Evolutionary conservation across 2,113 vertebrate genomes (phyloP).

Genomic region (Chionomys nivalis): DNA sequence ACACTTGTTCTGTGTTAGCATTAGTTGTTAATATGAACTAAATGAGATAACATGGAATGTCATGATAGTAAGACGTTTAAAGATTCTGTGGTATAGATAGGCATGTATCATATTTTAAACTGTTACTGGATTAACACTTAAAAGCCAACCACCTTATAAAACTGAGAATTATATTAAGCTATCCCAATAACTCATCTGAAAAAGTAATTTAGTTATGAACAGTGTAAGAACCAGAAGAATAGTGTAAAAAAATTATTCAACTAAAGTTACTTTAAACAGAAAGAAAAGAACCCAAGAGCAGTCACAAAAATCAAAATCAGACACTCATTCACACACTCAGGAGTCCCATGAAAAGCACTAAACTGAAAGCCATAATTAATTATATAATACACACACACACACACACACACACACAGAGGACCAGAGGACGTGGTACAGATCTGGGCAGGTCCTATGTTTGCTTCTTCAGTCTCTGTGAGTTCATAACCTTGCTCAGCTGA

Average conservation of each 20-base stretch:
- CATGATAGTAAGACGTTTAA: neutral
- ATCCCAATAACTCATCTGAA: neutral
- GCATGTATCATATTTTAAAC: neutral
- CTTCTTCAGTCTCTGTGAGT: too few species aligned
- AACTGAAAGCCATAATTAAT: neutral
- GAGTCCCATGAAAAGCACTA: neutral
- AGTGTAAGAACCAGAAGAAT: neutral
- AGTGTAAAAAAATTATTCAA: neutral
- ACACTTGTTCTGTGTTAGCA: neutral
- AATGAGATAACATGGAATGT: slow-evolving; percentile 16
- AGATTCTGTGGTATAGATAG: neutral
- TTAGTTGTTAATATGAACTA: neutral
- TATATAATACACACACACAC: too few species aligned
- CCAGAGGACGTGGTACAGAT: neutral
- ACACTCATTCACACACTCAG: neutral
- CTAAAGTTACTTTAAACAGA: neutral
- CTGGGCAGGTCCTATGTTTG: neutral
- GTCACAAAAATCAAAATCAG: neutral
- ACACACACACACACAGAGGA: too few species aligned
- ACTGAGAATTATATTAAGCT: neutral
- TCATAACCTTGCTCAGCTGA: too few species aligned
- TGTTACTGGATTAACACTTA: neutral
- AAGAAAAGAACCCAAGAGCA: neutral
- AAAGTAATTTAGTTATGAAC: neutral
- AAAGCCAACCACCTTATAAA: neutral